phyloP scores from a whole-genome alignment of 2,113 vertebrate species.

The Gorsachius goisagi region DNA sequence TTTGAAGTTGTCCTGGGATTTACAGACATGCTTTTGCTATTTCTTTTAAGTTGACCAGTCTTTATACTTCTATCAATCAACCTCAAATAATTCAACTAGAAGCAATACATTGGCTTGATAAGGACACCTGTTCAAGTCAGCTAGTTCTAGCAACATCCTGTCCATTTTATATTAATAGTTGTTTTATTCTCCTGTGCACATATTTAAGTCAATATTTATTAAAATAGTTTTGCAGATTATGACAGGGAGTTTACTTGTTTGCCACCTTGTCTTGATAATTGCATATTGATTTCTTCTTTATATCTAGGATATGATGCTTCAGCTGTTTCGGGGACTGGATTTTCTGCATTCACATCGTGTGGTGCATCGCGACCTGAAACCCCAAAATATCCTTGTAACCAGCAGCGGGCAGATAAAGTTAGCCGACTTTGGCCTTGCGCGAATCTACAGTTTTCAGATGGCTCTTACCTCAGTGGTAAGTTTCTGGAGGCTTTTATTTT shows the following conservation, averaged over 20 bases:
- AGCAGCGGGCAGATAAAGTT: slow-evolving; percentile 95
- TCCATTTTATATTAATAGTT: neutral
- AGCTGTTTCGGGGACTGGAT: slow-evolving; percentile 95
- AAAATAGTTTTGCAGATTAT: neutral
- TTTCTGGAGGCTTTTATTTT: slow-evolving; percentile 40
- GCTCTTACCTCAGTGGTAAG: slow-evolving; percentile 98
- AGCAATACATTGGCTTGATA: neutral
- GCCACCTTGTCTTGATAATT: neutral
- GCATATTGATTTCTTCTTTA: neutral
- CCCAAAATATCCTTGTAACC: slow-evolving; percentile 97
- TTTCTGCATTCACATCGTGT: slow-evolving; percentile 97
- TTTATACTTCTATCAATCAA: neutral
- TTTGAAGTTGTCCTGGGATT: neutral
- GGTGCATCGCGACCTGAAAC: slow-evolving; percentile 96
- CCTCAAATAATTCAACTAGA: neutral
- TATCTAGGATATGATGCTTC: slow-evolving; percentile 96
- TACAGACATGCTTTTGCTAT: neutral
- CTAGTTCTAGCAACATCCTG: neutral
- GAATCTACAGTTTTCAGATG: slow-evolving; percentile 99
- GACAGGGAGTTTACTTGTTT: neutral
- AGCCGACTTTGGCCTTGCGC: slow-evolving; percentile 94
- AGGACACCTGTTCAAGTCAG: neutral
- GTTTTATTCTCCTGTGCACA: neutral
- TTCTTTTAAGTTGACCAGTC: neutral
- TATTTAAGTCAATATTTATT: neutral